phyloP scores from a whole-genome alignment of 2,113 vertebrate genomes.

The Ctenomys sociabilis region DNA sequence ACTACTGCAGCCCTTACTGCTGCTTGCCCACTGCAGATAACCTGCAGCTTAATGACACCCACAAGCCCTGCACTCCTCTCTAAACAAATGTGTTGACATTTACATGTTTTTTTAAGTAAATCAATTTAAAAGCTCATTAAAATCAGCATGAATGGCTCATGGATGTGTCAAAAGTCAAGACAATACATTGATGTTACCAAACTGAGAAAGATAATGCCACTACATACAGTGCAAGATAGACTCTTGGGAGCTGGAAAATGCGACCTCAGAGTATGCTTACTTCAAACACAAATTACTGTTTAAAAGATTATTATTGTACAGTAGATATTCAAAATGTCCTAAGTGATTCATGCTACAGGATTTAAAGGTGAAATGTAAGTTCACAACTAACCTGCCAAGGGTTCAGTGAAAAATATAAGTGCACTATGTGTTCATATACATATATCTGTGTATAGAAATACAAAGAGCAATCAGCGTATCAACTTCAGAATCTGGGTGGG shows the following conservation, averaged over 20 bases:
- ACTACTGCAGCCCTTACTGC: too few species aligned
- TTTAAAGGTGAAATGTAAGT: constrained; percentile 15
- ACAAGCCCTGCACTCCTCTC: neutral
- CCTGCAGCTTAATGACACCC: neutral
- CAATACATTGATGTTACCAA: neutral
- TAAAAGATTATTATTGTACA: neutral
- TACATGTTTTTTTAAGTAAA: neutral
- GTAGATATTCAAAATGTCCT: neutral
- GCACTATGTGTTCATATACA: too few species aligned
- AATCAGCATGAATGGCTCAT: neutral
- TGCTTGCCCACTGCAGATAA: neutral
- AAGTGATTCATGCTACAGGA: neutral
- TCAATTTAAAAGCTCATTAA: constrained; percentile 27
- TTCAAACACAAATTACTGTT: neutral
- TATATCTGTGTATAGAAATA: neutral
- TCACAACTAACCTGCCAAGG: neutral
- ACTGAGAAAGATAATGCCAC: neutral
- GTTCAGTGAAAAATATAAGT: neutral
- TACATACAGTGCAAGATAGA: neutral
- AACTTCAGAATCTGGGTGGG: neutral
- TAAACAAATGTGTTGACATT: neutral
- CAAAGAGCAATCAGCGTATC: neutral
- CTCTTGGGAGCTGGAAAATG: neutral
- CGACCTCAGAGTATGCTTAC: neutral
- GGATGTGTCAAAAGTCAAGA: neutral